Evolutionary conservation across 2,113 vertebrate species (phyloP), one percentile per base, ranked within the genome.

Genomic region (Carassius gibelio): DNA sequence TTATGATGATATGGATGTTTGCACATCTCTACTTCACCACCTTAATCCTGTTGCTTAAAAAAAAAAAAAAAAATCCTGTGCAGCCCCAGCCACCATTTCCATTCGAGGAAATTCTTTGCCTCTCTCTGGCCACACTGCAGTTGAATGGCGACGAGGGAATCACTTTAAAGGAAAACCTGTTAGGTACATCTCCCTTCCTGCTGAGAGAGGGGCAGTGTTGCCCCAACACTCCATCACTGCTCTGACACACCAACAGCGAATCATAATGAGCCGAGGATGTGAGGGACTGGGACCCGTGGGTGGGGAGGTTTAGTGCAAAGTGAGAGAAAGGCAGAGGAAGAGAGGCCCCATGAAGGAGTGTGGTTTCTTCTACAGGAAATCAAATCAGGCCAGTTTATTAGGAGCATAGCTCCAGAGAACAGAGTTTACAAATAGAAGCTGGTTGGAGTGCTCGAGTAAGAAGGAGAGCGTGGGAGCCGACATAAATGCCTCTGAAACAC

Each of bases 281-380:
- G 78, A 75, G 85, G n/a, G 78, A 48, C 62, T n/a, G 38, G 69
- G 69, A 26, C 48, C 15, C 36, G 13, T 6, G 59, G n/a, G 19
- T 42, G 5, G 59, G 10, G 23, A n/a, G 77, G 19, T 72, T 50
- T 55, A 66, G 79, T 21, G 21, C 0, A n/a, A 34, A 19, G 75
- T n/a, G 66, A 45, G 77, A 69, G 89, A 89, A 90, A 85, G 75
- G 80, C 66, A 88, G 89, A 85, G 3, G 30, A 59, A 79, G 52
- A 85, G 81, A 88, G 89, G 88, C 52, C 71, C 79, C 83, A 74
- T 48, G 55, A 81, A 90, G 84, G 55, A 91, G 85, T 85, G 87
- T 68, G 59, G 26, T 84, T 89, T 81, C 80, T 88, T 88, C 87
- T 36, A 8, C 84, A 87, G 88, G 87, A 92, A 91, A 91, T 91